phyloP scores from a whole-genome alignment of 2,113 vertebrate genomes.

The Dromiciops gliroides region DNA sequence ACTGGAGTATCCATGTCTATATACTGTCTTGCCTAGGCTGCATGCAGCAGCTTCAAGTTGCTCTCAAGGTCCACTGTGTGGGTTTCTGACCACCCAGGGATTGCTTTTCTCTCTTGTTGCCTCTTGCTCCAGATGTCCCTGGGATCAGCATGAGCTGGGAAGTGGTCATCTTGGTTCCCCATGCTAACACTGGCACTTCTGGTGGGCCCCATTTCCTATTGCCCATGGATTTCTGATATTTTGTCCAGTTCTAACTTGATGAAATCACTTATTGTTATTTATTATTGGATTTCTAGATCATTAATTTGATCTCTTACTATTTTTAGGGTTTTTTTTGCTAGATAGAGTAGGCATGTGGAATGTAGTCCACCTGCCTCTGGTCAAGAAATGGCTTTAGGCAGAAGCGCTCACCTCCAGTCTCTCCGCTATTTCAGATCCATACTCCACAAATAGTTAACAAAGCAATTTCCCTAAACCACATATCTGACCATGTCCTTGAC shows the following conservation, averaged over 20 bases:
- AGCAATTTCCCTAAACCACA: not conserved
- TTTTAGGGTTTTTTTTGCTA: not conserved
- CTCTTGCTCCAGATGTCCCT: no score
- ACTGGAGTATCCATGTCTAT: not conserved
- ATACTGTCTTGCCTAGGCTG: not conserved
- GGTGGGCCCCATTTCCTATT: not conserved
- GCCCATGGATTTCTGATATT: not conserved
- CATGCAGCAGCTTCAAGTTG: not conserved
- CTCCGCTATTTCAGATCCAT: not conserved
- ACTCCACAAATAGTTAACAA: not conserved
- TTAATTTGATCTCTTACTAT: not conserved
- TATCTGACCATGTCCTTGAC: not conserved
- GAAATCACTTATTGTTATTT: not conserved
- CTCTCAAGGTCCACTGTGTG: not conserved
- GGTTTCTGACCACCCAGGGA: not conserved
- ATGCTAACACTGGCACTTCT: not conserved
- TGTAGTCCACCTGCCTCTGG: not conserved
- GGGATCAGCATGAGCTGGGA: no score
- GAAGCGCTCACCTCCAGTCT: not conserved
- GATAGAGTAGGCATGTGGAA: not conserved
- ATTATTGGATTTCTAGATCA: not conserved
- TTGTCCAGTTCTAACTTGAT: not conserved
- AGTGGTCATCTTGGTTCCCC: not conserved
- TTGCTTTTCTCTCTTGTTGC: not conserved
- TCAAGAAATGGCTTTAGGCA: not conserved